Evolutionary conservation across 53 echinoderm and acorn worm genomes (phyloP).

Genomic region (Temnopleurus reevesii): DNA sequence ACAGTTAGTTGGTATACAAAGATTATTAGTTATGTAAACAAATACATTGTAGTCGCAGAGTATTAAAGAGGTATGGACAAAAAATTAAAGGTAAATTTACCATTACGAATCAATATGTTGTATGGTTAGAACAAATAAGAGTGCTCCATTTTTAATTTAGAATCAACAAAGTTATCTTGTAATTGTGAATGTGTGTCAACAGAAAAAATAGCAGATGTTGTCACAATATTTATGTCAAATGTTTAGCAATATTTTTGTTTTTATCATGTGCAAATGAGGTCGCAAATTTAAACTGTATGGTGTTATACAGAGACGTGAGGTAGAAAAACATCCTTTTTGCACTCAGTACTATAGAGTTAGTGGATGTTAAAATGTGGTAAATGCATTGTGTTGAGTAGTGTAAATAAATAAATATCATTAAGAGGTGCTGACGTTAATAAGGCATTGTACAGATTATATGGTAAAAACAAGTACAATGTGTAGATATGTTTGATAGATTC

Average conservation of each 20-base stretch:
- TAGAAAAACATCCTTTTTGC: conserved; percentile 4
- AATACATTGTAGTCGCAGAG: too few species aligned
- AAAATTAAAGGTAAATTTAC: too few species aligned
- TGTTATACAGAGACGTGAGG: not conserved
- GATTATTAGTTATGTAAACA: too few species aligned
- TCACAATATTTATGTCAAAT: not conserved
- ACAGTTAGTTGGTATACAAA: too few species aligned
- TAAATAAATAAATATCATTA: conserved; percentile 26
- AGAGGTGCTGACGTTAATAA: not conserved
- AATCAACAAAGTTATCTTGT: not conserved
- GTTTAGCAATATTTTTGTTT: not conserved
- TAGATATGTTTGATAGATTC: not conserved
- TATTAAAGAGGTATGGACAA: too few species aligned
- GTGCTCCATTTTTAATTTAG: not conserved
- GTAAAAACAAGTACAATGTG: not conserved
- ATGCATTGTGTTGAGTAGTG: conserved; percentile 22
- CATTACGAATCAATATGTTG: too few species aligned
- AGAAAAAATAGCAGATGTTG: not conserved
- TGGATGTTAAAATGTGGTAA: not conserved
- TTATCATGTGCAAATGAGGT: not conserved
- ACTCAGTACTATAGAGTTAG: conserved; percentile 39
- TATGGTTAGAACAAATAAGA: not conserved
- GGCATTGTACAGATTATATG: not conserved
- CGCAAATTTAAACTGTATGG: not conserved
- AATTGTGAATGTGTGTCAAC: not conserved